A percentile compares a stretch with the other conserved stretches of the same genome.
phyloP scores from a whole-genome alignment of 2,797 vertebrate species.

The Danio tinwini region DNA sequence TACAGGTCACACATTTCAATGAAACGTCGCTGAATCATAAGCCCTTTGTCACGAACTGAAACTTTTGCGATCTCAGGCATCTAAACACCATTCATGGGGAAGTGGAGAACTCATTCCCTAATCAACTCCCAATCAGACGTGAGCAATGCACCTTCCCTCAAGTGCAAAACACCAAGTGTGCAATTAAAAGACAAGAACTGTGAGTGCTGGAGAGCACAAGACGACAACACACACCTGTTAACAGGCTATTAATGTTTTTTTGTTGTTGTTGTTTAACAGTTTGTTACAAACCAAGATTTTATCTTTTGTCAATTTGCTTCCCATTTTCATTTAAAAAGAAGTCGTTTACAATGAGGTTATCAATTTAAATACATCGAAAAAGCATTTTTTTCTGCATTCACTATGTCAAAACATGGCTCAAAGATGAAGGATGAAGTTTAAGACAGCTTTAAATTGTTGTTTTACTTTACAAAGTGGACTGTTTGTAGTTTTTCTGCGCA shows the following conservation, averaged over 20 bases:
- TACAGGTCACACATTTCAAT: constrained; percentile 6
- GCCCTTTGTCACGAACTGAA: not conserved
- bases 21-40: constrained; percentile 2
- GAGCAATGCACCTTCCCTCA: constrained; percentile 29
- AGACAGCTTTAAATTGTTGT: too few species aligned
- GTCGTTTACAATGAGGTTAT: not conserved
- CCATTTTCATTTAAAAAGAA: not conserved
- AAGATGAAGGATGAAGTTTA: too few species aligned
- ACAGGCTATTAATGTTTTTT: not conserved
- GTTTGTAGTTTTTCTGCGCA: too few species aligned
- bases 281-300: not conserved
- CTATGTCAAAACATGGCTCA: too few species aligned
- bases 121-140: constrained; percentile 57
- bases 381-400: too few species aligned
- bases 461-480: too few species aligned
- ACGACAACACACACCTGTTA: constrained; percentile 22
- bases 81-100: constrained; percentile 17
- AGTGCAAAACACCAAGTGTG: constrained; percentile 46
- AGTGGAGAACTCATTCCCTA: constrained; percentile 49
- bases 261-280: not conserved
- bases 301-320: not conserved
- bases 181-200: constrained; percentile 51
- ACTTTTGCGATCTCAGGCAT: not conserved
- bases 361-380: too few species aligned
- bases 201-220: constrained; percentile 15